Base-by-base conservation (phyloP, 64 coral and sea anemone species). In the Hydrozoanthus tunicans region DNA sequence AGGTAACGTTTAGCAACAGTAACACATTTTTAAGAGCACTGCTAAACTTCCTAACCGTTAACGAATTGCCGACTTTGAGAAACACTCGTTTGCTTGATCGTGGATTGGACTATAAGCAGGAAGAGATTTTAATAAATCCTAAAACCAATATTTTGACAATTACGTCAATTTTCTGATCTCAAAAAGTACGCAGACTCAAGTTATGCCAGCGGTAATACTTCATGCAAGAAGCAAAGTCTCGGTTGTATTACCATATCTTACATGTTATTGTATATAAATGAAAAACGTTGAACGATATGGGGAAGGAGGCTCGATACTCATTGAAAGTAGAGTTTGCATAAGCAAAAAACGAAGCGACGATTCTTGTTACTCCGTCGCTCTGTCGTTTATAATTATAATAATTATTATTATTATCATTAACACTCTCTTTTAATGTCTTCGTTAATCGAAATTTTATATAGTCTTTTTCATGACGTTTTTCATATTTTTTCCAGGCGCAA, bases 1-100 rank as follows among this genome's bases (percentile, higher is more conserved):
- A 96, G 94, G 94, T 96, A 96, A 86, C 5, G 24, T 81, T 81
- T 43, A 62, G 27, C 27, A 32, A 8, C 58, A 1, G 26, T 62
- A 12, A 5, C 56, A 10, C 6, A 81, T 51, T 77, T 77, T 55
- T 43, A 43, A 43, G 32, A 43, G 32, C 32, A 43, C 32, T 43
- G 32, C 32, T 43, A 43, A 43, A 43, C 32, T 43, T 43, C 32
- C 32, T 43, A 43, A 43, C 32, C 32, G 32, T 43, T 43, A 43
- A 43, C 32, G 32, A 43, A 43, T 43, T 43, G 32, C 32, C 32
- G 32, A 43, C 0, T 43, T 43, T 43, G 32, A 43, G 32, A 0
- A 0, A 43, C 0, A 43, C 32, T 43, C 2, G 32, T 43, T 77
- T 77, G 74, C 51, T 53, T 53, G 10, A 59, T 25, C 4, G 6